These are phyloP conservation scores for Coracias cyanogaster DNA, from an alignment of 2,797 vertebrate species.

Conservation along the genomic window DNA sequence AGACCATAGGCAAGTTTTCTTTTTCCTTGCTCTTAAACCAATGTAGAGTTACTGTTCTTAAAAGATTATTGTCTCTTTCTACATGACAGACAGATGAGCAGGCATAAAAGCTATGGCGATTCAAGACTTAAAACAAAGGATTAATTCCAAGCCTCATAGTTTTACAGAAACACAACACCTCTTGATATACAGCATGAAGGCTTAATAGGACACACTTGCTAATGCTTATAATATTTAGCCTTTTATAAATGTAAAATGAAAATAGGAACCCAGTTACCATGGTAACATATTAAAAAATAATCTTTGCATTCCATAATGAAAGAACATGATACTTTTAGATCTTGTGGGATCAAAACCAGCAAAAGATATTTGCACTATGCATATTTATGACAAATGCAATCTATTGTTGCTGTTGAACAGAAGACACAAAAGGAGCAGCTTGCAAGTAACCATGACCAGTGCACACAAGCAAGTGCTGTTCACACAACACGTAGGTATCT, in stretches of 20 bases:
- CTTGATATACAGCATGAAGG: not conserved
- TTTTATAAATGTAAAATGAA: slow-evolving; percentile 48
- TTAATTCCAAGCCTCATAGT: not conserved
- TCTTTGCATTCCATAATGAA: slow-evolving; percentile 40
- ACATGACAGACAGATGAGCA: not conserved
- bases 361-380: not conserved
- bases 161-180: not conserved
- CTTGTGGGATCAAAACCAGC: not conserved
- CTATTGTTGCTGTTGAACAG: not conserved
- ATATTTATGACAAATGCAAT: slow-evolving; percentile 10
- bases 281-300: slow-evolving; percentile 17
- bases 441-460: not conserved
- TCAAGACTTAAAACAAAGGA: not conserved
- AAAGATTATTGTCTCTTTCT: not conserved
- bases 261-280: slow-evolving; percentile 54
- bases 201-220: slow-evolving; percentile 24
- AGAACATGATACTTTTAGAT: slow-evolving; percentile 28
- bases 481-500: not conserved
- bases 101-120: not conserved
- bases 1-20: not conserved
- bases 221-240: slow-evolving; percentile 23
- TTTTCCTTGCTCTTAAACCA: not conserved
- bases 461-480: not conserved
- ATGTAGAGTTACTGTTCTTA: not conserved
- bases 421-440: not conserved